Percentiles rank a stretch among this genome's conserved stretches.
Evolutionary conservation across 2,113 vertebrate species (phyloP).

Genomic region (Saimiri boliviensis): DNA sequence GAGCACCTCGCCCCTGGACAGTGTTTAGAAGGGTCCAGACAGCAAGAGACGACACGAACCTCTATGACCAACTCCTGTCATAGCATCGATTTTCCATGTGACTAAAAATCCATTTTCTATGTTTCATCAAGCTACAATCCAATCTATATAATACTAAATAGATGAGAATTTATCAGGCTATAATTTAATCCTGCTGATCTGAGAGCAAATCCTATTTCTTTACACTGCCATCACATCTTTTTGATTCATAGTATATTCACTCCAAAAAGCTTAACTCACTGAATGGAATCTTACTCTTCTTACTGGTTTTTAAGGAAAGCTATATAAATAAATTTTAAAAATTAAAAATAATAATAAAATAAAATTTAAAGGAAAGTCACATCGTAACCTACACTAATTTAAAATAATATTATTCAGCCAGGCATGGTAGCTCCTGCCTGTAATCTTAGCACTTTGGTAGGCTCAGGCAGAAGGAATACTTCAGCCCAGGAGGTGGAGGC

Average conservation of each 20-base stretch:
- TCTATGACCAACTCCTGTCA: not conserved
- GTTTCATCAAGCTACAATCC: not conserved
- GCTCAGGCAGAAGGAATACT: not conserved
- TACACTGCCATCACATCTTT: not conserved
- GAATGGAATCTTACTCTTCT: not conserved
- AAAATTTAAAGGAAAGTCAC: not conserved
- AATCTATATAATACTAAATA: not conserved
- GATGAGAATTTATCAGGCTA: not conserved
- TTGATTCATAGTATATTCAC: not conserved
- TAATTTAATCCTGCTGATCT: not conserved
- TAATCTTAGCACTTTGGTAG: not conserved
- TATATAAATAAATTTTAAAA: no score
- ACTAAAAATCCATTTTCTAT: not conserved
- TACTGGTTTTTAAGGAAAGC: slow-evolving; percentile 19
- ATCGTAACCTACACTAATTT: not conserved
- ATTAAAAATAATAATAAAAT: no score
- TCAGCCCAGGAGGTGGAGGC: not conserved
- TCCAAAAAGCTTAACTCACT: not conserved
- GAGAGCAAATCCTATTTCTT: not conserved
- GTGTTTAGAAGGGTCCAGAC: not conserved
- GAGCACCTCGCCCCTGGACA: not conserved
- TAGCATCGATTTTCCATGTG: not conserved
- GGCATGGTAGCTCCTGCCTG: not conserved
- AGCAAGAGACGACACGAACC: not conserved
- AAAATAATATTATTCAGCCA: not conserved